A percentile compares a stretch with the other conserved stretches of the same genome.
Evolutionary conservation across 2,888 invertebrate species (phyloP).

Genomic region (Netelia inedita): DNA sequence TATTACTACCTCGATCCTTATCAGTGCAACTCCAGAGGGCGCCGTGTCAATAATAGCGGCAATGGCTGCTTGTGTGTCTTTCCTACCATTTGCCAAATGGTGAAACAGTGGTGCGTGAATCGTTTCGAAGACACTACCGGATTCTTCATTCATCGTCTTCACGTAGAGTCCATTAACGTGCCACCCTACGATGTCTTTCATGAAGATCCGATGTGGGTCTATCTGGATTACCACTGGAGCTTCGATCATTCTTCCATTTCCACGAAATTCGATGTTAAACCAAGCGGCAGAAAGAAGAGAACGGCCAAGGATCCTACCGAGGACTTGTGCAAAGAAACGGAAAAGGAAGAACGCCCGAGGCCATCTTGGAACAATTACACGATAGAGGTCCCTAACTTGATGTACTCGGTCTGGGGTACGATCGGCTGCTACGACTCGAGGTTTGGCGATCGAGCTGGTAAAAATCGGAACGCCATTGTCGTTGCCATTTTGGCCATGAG

Average conservation of each 20-base stretch:
- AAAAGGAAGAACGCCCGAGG: conserved; percentile 56
- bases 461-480: conserved; percentile 80
- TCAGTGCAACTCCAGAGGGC: conserved; percentile 76
- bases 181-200: conserved; percentile 73
- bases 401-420: conserved; percentile 83
- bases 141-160: conserved; percentile 81
- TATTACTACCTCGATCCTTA: conserved; percentile 83
- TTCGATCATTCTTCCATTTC: conserved; percentile 72
- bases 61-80: conserved; percentile 79
- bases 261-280: conserved; percentile 37
- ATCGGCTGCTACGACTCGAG: conserved; percentile 79
- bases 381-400: conserved; percentile 79
- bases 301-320: neutral
- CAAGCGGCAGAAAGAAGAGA: neutral
- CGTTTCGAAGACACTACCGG: conserved; percentile 78
- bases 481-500: conserved; percentile 78
- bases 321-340: conserved; percentile 11
- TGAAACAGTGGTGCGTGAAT: conserved; percentile 79
- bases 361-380: conserved; percentile 80
- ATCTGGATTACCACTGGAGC: conserved; percentile 83
- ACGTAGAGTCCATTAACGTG: conserved; percentile 80
- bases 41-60: conserved; percentile 72
- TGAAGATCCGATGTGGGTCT: conserved; percentile 83
- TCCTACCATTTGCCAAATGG: conserved; percentile 77
- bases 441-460: conserved; percentile 79